Base-by-base conservation (phyloP, 1,140 invertebrate species). In the Lineus longissimus region DNA sequence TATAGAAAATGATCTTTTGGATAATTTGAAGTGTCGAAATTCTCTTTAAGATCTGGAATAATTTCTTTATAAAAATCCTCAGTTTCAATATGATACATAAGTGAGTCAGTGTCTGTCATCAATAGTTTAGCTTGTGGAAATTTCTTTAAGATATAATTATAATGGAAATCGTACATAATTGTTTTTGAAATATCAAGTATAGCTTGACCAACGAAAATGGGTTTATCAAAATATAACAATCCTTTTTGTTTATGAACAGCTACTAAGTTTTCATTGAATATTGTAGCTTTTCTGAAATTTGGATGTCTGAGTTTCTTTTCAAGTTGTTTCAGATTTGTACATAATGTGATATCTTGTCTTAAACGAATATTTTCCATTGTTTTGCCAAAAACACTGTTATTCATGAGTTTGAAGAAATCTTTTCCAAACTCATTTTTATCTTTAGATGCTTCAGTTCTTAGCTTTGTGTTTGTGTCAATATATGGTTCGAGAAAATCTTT, bases 401-500 rank as follows among this genome's bases (percentile, higher is more conserved):
- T 83, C 70, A 82, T 75, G 1, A 82, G 62, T 72, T 85, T 85
- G 60, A 64, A 85, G 57, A 82, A 76, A 56, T 83, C 75, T 72
- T 83, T 80, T 67, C 80, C 74, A 69, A 84, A 84, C 17, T 72
- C 73, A 59, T 73, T 78, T 54, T 57, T 76, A 17, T n/a, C n/a
- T n/a, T n/a, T n/a, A n/a, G n/a, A n/a, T 19, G 82, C 76, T 33
- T 69, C 36, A 60, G 67, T 72, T 73, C 82, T 66, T 27, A 74
- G 54, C 2, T 73, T 22, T 29, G 71, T 70, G 41, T 72, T 73
- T 9, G 64, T 40, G 0, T 64, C 41, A 27, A 73, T 65, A 56
- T 75, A 71, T 36, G 56, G 23, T 56, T 61, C 54, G 47, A 70
- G 36, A 22, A 51, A 70, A 0, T 55, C 1, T 17, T 33, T 23